Conservation (phyloP, 35 echinoderm and acorn worm genomes). For the Anneissia japonica region DNA sequence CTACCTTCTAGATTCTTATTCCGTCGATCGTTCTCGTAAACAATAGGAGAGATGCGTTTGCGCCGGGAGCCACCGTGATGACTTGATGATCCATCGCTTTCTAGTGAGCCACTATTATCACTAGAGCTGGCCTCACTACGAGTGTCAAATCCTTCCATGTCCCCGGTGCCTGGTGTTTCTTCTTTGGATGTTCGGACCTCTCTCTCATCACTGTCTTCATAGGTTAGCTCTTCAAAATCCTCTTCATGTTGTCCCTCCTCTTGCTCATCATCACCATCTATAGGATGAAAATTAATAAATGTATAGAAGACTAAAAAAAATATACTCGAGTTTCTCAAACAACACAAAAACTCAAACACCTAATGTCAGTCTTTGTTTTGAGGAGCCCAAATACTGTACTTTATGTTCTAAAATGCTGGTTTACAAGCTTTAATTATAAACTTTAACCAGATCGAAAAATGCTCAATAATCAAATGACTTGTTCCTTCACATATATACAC, state of each 20-base stretch:
- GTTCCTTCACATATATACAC: too few species aligned
- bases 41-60: conserved; percentile 49
- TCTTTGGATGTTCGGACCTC: conserved; percentile 8
- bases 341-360: too few species aligned
- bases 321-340: too few species aligned
- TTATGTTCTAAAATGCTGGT: too few species aligned
- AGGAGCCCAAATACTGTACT: too few species aligned
- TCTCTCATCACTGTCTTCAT: conserved; percentile 33
- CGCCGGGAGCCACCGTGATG: background rate
- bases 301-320: too few species aligned
- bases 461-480: too few species aligned
- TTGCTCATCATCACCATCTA: background rate
- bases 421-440: too few species aligned
- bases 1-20: conserved; percentile 4
- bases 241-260: background rate
- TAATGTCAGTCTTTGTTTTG: too few species aligned
- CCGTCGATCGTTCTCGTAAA: conserved; percentile 15
- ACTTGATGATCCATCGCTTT: background rate
- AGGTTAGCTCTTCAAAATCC: background rate
- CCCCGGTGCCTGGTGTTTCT: background rate
- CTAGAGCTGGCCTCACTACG: conserved; percentile 88
- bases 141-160: conserved; percentile 74
- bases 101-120: conserved; percentile 7
- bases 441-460: too few species aligned
- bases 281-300: background rate